Percentiles rank a stretch among this genome's conserved stretches.
Conservation (phyloP, 1,140 invertebrate genomes). For the Chionoecetes opilio region DNA sequence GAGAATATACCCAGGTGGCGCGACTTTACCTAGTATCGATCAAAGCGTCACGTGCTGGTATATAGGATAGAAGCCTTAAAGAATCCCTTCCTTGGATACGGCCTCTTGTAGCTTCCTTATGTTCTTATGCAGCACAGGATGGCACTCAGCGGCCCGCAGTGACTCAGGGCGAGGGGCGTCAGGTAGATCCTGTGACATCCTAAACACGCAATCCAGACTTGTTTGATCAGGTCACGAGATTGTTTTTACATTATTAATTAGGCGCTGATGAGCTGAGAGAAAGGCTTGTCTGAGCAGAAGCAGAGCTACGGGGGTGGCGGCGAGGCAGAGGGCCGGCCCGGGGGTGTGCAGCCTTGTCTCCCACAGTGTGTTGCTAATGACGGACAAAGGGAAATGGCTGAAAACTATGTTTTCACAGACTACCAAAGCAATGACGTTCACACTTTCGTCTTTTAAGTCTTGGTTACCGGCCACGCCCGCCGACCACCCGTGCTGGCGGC, state of each 20-base stretch:
- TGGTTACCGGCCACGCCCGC: background rate
- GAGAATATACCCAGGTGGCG: too few relatives aligned
- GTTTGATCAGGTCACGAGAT: background rate
- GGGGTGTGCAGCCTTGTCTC: background rate
- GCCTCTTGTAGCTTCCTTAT: too few relatives aligned
- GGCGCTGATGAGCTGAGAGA: background rate
- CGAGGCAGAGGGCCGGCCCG: background rate
- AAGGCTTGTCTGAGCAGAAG: background rate
- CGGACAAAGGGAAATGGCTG: background rate
- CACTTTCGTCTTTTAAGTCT: background rate
- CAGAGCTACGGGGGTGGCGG: background rate
- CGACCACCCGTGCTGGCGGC: background rate
- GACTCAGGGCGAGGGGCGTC: background rate
- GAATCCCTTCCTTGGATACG: background rate
- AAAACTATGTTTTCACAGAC: background rate
- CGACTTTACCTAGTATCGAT: too few relatives aligned
- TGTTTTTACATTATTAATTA: background rate
- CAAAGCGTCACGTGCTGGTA: background rate
- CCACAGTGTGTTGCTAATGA: background rate
- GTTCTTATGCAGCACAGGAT: too few relatives aligned
- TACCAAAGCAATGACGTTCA: background rate
- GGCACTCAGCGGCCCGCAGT: too few relatives aligned
- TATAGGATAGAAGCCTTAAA: background rate
- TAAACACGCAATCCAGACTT: background rate
- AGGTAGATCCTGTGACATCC: constrained; percentile 3